Base-by-base conservation (phyloP, 2,888 invertebrate genomes). In the Leptopilina drosophilae region DNA sequence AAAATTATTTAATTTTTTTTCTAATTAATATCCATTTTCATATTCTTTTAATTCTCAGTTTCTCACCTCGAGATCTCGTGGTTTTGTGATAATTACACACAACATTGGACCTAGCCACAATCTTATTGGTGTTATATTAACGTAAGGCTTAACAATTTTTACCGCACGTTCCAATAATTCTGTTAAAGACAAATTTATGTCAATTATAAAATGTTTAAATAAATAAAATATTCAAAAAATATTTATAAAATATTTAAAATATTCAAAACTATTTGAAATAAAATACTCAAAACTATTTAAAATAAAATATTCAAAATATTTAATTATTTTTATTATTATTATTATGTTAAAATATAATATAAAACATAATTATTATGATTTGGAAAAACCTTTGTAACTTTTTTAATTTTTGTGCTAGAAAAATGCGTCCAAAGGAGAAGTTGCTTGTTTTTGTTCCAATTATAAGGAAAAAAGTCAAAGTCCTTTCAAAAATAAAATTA, bases 51-150 rank as follows among this genome's bases (percentile, higher is more conserved):
- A 56, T 33, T 33, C 7, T 20, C 20, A 20, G 20, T 20, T 49
- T 26, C 26, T 80, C 81, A 84, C 83, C 81, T 85, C 82, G n/a
- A 83, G 81, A 67, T 85, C 84, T 14, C 80, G 77, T 67, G 85
- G 86, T 20, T 81, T 78, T 11, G 83, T 83, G n/a, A 86, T 67
- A 8, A 83, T 75, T 33, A 84, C 77, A 75, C 78, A 81, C 20
- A 86, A 81, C n/a, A 64, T 81, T 42, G 85, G 84, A 59, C 86
- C 85, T 78, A 85, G 81, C 85, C 85, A 86, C 15, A 86, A 67
- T 82, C 84, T 78, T 26, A 85, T 83, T 12, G 84, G 84, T 64
- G 84, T 77, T 12, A 59, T 75, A 64, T 85, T 73, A 15, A 49
- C 80, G 67, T 82, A 85, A 66, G 81, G 81, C 64, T 46, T 69